Base-by-base conservation (phyloP, 2,113 vertebrate species). In the Gallinago jamesoni region DNA sequence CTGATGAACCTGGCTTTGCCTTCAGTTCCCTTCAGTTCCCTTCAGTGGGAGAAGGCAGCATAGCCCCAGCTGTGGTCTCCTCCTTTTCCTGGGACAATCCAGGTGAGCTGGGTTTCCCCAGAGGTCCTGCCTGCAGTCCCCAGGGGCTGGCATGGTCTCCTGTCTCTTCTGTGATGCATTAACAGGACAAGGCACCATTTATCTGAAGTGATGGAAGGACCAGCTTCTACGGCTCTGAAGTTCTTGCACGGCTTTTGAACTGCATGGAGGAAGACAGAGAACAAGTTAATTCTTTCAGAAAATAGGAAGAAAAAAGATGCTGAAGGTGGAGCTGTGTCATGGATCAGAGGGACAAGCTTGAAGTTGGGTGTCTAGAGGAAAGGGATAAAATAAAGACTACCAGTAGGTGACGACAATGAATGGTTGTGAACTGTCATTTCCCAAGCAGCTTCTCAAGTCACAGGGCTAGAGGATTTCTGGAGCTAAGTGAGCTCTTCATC, bases 101-200 rank as follows among this genome's bases (percentile, higher is more conserved):
- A 1, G 1, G 5, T 4, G 30, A 57, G 30, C 28, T 17, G n/a
- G 20, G n/a, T 6, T 64, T 5, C 18, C 31, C 14, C 12, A 0
- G 28, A 45, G 7, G 31, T 35, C 4, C 0, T 9, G 37, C 1
- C 0, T 60, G 17, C 45, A 9, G 33, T 16, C 23, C 39, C 23
- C 33, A 2, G 14, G 30, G 76, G 7, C 28, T 55, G 35, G 63
- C 4, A 0, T 11, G 53, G 22, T 60, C 45, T 60, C 53, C 67
- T 22, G 25, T 7, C 68, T 23, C 52, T 48, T 52, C 35, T 4
- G 10, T 14, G 25, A 20, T n/a, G n/a, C 2, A 0, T 33, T 27
- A 33, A 5, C 22, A 10, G 77, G 27, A 37, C 8, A 6, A 5
- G 10, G 47, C 53, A 48, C 24, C 28, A 1, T 11, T 52, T 21